Evolutionary conservation across 1,140 invertebrate species (phyloP).

Genomic region (Brachionus manjavacas): DNA sequence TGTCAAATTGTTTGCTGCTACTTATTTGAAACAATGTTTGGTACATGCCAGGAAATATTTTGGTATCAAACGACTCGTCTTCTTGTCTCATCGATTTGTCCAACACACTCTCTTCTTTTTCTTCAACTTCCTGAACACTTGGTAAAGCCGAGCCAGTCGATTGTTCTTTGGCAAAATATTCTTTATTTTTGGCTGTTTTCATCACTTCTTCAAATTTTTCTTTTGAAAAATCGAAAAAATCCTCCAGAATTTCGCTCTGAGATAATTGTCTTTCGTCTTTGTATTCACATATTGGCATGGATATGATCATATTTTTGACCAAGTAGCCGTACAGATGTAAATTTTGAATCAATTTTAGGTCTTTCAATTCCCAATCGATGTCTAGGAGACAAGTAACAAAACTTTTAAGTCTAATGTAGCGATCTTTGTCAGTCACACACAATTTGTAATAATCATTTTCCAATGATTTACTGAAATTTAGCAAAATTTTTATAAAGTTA

Average conservation of each 20-base stretch:
- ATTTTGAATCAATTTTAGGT: background rate
- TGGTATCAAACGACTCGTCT: conserved; percentile 6
- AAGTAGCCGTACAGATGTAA: background rate
- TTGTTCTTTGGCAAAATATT: background rate
- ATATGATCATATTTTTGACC: background rate
- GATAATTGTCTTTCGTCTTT: background rate
- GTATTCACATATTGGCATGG: background rate
- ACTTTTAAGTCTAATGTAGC: background rate
- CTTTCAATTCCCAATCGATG: conserved; percentile 9
- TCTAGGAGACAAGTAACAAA: background rate
- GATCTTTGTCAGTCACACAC: background rate
- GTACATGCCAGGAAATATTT: conserved; percentile 34
- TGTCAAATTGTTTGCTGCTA: conserved; percentile 15
- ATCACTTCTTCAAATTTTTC: conserved; percentile 11
- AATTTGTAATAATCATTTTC: background rate
- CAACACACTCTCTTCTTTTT: background rate
- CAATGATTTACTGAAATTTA: background rate
- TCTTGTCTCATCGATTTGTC: background rate
- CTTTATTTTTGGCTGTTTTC: background rate
- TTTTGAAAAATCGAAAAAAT: background rate
- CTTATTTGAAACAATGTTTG: conserved; percentile 21
- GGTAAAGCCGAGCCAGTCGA: background rate
- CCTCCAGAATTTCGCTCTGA: background rate
- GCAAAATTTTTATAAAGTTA: background rate
- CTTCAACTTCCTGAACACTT: background rate